Evolutionary conservation across 2,888 invertebrate genomes (phyloP), one percentile per base, ranked within the genome.

Genomic region (Hirtodrosophila cameraria): DNA sequence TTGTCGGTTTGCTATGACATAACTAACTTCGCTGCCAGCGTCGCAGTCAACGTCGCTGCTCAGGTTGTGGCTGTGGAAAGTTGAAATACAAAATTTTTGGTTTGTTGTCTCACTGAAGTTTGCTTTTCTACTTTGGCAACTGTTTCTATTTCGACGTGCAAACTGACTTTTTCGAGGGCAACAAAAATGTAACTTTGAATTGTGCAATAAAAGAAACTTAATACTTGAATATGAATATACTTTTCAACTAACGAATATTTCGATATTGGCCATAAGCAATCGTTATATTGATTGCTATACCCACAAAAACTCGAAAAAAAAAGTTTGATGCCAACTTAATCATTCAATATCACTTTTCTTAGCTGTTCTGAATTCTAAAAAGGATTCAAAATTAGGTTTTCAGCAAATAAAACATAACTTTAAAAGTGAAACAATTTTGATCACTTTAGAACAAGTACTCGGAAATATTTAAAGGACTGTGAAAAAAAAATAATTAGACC

Each of bases 1-100:
- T 62, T 54, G 45, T 31, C 61, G 45, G 70, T 55, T n/a, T 30
- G 70, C 63, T 67, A 86, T 81, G 86, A 85, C 80, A 86, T 81
- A 81, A 86, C 83, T 11, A 58, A 50, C 54, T 60, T 27, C 58
- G 73, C 58, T 15, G 80, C 28, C 46, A n/a, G 35, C 15, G 62
- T 5, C 36, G 31, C 20, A 38, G 23, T 12, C 50, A 57, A 36
- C 36, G 28, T 23, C 18, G 39, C 50, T 1, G 23, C 18, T n/a
- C n/a, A n/a, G 11, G 5, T 38, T 41, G 74, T 55, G 45, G 11
- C 74, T 35, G 80, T 85, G 80, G 86, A 81, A 81, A 81, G 80
- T 81, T 80, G 65, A 85, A n/a, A 78, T 73, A 82, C 73, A 79
- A 81, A 79, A 5, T 20, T 20, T 61, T 70, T 70, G 30, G 49